These are phyloP conservation scores for Antheraea assamensis DNA, from an alignment of 2,888 invertebrate genomes.

Conservation along the genomic window DNA sequence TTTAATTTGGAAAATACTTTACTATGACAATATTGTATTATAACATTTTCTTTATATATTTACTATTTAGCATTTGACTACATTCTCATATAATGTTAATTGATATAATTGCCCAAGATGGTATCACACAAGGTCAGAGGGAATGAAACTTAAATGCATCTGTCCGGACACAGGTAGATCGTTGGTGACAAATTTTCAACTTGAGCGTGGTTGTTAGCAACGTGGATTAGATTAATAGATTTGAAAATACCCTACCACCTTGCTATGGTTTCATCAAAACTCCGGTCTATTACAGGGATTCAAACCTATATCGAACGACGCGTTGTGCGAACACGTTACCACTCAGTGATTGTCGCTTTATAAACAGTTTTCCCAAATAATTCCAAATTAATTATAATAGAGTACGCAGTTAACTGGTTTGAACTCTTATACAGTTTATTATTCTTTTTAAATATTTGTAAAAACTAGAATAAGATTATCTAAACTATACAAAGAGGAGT, in stretches of 20 bases:
- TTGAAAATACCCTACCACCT: not conserved
- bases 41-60: not conserved
- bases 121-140: not conserved
- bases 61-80: not conserved
- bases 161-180: no score
- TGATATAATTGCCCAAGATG: not conserved
- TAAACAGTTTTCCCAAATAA: no score
- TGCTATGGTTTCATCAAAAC: not conserved
- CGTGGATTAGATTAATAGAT: not conserved
- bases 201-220: not conserved
- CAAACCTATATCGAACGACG: not conserved
- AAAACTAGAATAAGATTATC: not conserved
- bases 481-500: not conserved
- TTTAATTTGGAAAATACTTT: not conserved
- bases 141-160: not conserved
- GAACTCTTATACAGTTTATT: not conserved
- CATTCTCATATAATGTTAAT: no score
- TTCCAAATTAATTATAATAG: no score
- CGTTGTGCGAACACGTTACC: not conserved
- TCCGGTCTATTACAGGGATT: not conserved
- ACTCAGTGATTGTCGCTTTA: not conserved
- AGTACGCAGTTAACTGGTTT: no score
- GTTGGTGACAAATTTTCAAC: not conserved
- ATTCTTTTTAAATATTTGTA: not conserved
- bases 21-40: not conserved